These are phyloP conservation scores for Agapostemon virescens DNA, from an alignment of 2,888 invertebrate species.

Conservation along the genomic window DNA sequence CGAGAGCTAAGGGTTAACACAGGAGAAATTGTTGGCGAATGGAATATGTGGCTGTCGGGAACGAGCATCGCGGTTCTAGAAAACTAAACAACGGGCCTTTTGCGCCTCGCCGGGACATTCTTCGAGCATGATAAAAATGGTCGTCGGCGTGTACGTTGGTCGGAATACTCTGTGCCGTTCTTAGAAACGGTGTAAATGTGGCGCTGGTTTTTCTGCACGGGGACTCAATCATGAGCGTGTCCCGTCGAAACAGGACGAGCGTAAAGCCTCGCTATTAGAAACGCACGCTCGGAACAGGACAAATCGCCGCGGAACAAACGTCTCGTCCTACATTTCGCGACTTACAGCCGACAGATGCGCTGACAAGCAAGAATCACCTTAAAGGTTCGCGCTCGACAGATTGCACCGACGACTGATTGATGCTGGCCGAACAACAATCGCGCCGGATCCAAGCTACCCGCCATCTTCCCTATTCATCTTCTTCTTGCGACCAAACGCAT, in stretches of 20 bases:
- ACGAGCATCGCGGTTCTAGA: conserved; percentile 23
- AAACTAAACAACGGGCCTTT: conserved; percentile 23
- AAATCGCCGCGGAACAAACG: conserved; percentile 67
- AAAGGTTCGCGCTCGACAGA: conserved; percentile 76
- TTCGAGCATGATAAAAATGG: conserved; percentile 35
- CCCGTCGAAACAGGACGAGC: conserved; percentile 61
- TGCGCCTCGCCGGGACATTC: conserved; percentile 41
- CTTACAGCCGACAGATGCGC: conserved; percentile 75
- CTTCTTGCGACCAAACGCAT: conserved; percentile 69
- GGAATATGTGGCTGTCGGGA: conserved; percentile 18
- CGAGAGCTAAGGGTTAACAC: neutral
- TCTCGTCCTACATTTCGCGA: conserved; percentile 72
- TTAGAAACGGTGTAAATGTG: conserved; percentile 42
- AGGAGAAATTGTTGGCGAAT: neutral
- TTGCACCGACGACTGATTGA: conserved; percentile 77
- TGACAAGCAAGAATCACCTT: conserved; percentile 77
- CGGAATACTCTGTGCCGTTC: conserved; percentile 30
- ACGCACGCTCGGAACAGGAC: conserved; percentile 58
- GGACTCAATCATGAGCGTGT: conserved; percentile 60
- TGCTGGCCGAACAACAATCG: conserved; percentile 71
- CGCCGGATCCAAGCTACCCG: conserved; percentile 45
- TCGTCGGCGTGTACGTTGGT: conserved; percentile 11
- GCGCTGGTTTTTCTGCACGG: conserved; percentile 17
- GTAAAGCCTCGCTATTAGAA: conserved; percentile 66
- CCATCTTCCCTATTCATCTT: conserved; percentile 76